These are phyloP conservation scores for Pseudorhiza aurosa DNA, from an alignment of 30 jellyfish, hydroid and myxozoan species.

Conservation along the genomic window DNA sequence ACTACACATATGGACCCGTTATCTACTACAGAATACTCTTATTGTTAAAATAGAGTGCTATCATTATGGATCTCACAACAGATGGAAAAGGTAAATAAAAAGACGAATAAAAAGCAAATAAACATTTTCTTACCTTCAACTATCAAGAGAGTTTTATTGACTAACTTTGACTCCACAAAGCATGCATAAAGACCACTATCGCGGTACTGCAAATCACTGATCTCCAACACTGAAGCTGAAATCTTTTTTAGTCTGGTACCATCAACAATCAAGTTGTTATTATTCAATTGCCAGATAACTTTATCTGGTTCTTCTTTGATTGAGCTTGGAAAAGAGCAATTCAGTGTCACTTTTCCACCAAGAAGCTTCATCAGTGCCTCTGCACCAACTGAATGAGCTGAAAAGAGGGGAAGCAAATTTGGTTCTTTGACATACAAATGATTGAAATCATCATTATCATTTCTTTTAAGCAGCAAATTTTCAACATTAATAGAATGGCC, in stretches of 20 bases:
- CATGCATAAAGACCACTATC: constrained; percentile 61
- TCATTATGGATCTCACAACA: too few species aligned
- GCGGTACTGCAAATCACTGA: constrained; percentile 17
- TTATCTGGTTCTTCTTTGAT: not conserved
- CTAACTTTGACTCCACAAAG: not conserved
- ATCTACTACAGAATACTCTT: too few species aligned
- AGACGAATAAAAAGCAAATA: too few species aligned
- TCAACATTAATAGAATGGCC: too few species aligned
- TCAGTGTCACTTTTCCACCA: constrained; percentile 16
- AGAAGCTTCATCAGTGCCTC: not conserved
- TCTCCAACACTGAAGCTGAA: constrained; percentile 11
- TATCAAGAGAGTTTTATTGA: constrained; percentile 3
- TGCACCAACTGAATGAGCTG: not conserved
- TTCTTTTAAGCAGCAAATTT: too few species aligned
- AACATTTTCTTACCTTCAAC: constrained; percentile 66
- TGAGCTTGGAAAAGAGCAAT: constrained; percentile 14
- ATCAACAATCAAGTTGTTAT: constrained; percentile 27
- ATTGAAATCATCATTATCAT: too few species aligned
- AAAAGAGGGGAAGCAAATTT: too few species aligned
- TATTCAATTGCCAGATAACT: constrained; percentile 34
- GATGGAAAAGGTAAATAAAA: too few species aligned
- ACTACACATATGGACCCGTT: too few species aligned
- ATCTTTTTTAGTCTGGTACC: constrained; percentile 24
- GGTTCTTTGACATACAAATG: too few species aligned
- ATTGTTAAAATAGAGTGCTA: too few species aligned